Conservation (phyloP, 1,140 invertebrate genomes). For the Brachionus paranguensis region DNA sequence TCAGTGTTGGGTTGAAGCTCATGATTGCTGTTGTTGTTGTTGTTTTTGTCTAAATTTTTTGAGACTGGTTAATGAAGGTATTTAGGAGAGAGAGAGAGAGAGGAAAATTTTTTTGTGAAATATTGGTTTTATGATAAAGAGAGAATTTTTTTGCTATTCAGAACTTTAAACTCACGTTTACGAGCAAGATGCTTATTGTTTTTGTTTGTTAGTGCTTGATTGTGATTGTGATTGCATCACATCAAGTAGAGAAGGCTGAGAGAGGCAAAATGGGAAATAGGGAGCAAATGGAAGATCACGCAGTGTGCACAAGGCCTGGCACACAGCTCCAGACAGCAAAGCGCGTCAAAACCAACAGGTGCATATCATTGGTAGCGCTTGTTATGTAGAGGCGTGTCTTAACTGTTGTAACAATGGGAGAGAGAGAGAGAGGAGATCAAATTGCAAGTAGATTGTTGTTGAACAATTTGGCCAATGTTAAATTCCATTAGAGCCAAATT, state of each 20-base stretch:
- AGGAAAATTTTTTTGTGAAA: background rate
- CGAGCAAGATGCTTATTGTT: slow-evolving; percentile 8
- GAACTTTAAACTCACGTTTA: slow-evolving; percentile 35
- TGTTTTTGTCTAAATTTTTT: background rate
- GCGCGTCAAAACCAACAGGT: background rate
- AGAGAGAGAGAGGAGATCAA: background rate
- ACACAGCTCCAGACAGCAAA: background rate
- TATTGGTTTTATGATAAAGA: background rate
- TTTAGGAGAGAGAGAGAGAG: background rate
- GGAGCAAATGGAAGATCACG: background rate
- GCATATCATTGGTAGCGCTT: background rate
- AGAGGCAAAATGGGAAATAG: background rate
- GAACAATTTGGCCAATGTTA: background rate
- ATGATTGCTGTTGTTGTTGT: background rate
- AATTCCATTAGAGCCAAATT: background rate
- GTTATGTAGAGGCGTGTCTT: background rate
- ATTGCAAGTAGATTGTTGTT: background rate
- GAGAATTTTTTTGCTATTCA: background rate
- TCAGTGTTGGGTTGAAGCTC: slow-evolving; percentile 16
- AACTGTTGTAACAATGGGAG: background rate
- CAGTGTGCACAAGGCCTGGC: background rate
- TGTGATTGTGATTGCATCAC: background rate
- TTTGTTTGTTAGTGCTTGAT: background rate
- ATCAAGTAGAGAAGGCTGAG: background rate
- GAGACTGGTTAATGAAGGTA: background rate